phyloP scores from a whole-genome alignment of 2,888 invertebrate species.

The Diogma glabrata region DNA sequence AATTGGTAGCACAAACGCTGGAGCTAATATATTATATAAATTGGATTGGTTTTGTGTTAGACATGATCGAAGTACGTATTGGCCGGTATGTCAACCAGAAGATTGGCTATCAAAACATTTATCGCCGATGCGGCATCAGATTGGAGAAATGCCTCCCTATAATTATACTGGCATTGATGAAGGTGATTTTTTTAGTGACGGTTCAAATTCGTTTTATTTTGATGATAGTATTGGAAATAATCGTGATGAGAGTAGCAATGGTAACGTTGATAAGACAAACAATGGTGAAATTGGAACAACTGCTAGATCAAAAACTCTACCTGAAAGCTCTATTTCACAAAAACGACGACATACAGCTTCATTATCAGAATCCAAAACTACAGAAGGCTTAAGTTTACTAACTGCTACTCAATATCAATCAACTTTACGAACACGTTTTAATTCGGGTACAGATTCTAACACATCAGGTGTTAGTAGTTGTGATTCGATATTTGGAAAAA shows the following conservation, averaged over 20 bases:
- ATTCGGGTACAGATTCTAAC: constrained; percentile 60
- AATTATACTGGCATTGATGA: constrained; percentile 34
- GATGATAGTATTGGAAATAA: constrained; percentile 26
- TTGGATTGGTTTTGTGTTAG: constrained; percentile 62
- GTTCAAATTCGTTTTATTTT: constrained; percentile 30
- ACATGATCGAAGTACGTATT: constrained; percentile 63
- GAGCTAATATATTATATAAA: constrained; percentile 65
- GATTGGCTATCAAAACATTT: constrained; percentile 39
- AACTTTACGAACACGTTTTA: constrained; percentile 43
- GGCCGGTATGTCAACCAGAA: constrained; percentile 62
- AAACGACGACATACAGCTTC: constrained; percentile 46
- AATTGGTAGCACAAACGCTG: constrained; percentile 70
- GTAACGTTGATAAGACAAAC: neutral
- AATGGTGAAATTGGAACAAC: constrained; percentile 19
- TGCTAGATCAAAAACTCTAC: constrained; percentile 41
- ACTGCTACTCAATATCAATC: constrained; percentile 22
- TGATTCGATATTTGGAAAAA: constrained; percentile 57
- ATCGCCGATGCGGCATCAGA: constrained; percentile 37
- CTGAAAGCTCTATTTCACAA: constrained; percentile 34
- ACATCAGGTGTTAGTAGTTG: constrained; percentile 75
- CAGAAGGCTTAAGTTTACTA: constrained; percentile 39
- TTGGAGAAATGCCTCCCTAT: constrained; percentile 34
- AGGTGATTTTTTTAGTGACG: constrained; percentile 31
- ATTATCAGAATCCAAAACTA: constrained; percentile 57
- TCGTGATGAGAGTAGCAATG: constrained; percentile 18